Conservation (phyloP, 2,113 vertebrate species). For the Rhinogobius similis region DNA sequence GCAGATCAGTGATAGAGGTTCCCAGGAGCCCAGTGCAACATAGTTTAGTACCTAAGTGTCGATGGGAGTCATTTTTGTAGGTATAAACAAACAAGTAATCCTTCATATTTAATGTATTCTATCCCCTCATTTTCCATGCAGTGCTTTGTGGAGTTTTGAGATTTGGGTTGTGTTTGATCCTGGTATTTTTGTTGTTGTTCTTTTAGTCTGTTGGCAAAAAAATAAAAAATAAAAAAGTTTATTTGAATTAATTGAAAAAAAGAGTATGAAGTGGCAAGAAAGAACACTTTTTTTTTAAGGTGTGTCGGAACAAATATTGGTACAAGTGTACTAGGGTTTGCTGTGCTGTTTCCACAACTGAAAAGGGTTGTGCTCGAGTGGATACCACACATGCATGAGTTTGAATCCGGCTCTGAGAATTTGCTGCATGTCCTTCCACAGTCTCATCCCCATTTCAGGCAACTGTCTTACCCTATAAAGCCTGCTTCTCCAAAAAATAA, state of each 20-base stretch:
- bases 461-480: too few species aligned
- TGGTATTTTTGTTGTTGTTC: background rate
- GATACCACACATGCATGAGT: too few species aligned
- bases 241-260: background rate
- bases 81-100: constrained; percentile 13
- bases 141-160: background rate
- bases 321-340: too few species aligned
- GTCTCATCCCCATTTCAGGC: too few species aligned
- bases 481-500: too few species aligned
- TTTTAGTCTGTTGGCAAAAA: background rate
- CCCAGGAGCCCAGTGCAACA: constrained; percentile 33
- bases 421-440: too few species aligned
- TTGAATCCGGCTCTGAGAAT: too few species aligned
- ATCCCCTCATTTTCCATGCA: background rate
- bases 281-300: too few species aligned
- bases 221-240: background rate
- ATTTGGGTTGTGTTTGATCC: background rate
- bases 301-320: too few species aligned
- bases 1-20: constrained; percentile 54
- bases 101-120: background rate
- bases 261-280: background rate
- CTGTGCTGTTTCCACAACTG: too few species aligned
- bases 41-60: constrained; percentile 21
- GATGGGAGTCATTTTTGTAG: constrained; percentile 35
- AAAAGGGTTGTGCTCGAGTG: too few species aligned